Conservation (phyloP, 2,888 invertebrate species). For the Griposia aprilina region DNA sequence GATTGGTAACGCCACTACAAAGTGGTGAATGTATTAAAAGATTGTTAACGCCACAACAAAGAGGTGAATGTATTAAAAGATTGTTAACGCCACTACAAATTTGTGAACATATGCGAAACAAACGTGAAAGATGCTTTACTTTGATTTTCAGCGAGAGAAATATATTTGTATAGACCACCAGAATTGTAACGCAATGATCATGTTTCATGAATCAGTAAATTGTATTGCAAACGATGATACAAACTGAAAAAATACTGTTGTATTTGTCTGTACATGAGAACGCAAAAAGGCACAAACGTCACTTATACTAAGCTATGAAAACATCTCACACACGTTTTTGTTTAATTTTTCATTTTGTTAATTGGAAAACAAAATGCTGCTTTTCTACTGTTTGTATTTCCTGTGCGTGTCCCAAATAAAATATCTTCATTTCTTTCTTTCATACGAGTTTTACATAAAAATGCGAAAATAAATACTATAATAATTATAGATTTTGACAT, state of each 20-base stretch:
- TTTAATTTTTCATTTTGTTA: too few relatives aligned
- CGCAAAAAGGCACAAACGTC: too few relatives aligned
- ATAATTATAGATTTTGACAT: too few relatives aligned
- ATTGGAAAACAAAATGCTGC: too few relatives aligned
- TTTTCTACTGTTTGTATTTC: too few relatives aligned
- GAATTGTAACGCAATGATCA: slow-evolving; percentile 11
- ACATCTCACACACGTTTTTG: too few relatives aligned
- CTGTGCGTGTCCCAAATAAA: too few relatives aligned
- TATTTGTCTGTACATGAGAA: background rate
- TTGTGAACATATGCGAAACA: slow-evolving; percentile 12
- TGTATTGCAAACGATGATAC: background rate
- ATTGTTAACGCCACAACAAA: slow-evolving; percentile 6
- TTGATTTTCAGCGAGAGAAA: slow-evolving; percentile 40
- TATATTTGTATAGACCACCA: slow-evolving; percentile 37
- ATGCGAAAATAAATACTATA: too few relatives aligned
- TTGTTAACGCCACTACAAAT: slow-evolving; percentile 7
- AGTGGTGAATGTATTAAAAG: background rate
- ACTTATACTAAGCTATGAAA: too few relatives aligned
- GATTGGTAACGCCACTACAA: slow-evolving; percentile 1
- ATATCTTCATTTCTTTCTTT: too few relatives aligned
- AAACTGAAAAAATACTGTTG: background rate
- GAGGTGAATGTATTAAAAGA: background rate
- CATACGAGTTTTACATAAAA: too few relatives aligned
- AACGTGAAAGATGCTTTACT: slow-evolving; percentile 7
- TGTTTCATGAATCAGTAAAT: background rate